These are phyloP conservation scores for Tenodera sinensis DNA, from an alignment of 2,888 invertebrate genomes.

Conservation along the genomic window DNA sequence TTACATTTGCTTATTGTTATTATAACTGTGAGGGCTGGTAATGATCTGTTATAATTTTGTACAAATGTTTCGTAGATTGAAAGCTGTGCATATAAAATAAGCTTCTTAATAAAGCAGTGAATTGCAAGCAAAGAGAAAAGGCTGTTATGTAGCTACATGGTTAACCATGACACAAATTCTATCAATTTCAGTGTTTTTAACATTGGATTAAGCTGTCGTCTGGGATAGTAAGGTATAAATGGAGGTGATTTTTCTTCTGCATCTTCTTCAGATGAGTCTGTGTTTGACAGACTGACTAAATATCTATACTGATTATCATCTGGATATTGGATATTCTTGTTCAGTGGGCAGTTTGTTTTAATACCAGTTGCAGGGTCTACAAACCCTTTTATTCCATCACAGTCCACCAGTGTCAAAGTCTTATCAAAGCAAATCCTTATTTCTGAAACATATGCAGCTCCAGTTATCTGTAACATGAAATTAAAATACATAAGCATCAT, in stretches of 20 bases:
- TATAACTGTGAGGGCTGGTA: not conserved
- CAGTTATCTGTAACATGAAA: constrained; percentile 37
- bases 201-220: not conserved
- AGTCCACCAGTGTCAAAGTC: constrained; percentile 58
- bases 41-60: not conserved
- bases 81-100: not conserved
- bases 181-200: not conserved
- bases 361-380: constrained; percentile 1
- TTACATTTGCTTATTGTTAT: not conserved
- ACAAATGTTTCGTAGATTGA: not conserved
- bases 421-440: constrained; percentile 73
- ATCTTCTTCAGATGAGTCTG: not conserved
- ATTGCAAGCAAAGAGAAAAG: not conserved
- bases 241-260: not conserved
- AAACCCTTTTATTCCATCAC: constrained; percentile 52
- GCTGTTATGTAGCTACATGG: not conserved
- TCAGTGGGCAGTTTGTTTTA: constrained; percentile 31
- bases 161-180: not conserved
- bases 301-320: not conserved
- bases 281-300: not conserved
- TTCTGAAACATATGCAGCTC: constrained; percentile 59
- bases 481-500: not conserved
- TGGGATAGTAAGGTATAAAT: not conserved
- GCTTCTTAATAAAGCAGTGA: not conserved
- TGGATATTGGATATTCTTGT: constrained; percentile 28